These are phyloP conservation scores for Darevskia mixta DNA, from an alignment of 2,797 vertebrate species.

Conservation along the genomic window DNA sequence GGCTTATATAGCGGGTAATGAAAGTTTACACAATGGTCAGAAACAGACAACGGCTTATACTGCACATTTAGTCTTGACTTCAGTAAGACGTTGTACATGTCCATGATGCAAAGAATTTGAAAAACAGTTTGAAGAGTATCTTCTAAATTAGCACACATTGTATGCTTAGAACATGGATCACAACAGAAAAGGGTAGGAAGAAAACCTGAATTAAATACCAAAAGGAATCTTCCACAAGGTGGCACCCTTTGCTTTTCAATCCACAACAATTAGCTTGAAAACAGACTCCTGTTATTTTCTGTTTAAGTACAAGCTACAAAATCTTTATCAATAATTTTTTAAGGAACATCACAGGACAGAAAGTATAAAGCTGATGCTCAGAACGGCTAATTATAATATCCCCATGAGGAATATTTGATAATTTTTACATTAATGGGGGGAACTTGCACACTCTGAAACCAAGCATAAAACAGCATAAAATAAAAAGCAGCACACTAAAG, in stretches of 20 bases:
- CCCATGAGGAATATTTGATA: neutral
- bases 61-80: neutral
- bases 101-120: neutral
- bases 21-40: neutral
- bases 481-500: neutral
- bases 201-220: neutral
- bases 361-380: neutral
- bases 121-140: neutral
- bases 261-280: neutral
- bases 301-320: neutral
- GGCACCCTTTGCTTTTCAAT: slow-evolving; percentile 46
- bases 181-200: neutral
- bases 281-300: neutral
- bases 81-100: neutral
- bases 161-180: neutral
- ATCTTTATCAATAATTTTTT: neutral
- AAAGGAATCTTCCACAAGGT: slow-evolving; percentile 47
- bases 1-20: neutral
- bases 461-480: neutral
- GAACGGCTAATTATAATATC: neutral
- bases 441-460: neutral
- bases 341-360: neutral
- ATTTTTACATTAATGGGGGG: no score
- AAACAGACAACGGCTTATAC: no score
- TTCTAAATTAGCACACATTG: neutral